Evolutionary conservation across 1,140 invertebrate species (phyloP).

Genomic region (Lamellibrachia luymesi): DNA sequence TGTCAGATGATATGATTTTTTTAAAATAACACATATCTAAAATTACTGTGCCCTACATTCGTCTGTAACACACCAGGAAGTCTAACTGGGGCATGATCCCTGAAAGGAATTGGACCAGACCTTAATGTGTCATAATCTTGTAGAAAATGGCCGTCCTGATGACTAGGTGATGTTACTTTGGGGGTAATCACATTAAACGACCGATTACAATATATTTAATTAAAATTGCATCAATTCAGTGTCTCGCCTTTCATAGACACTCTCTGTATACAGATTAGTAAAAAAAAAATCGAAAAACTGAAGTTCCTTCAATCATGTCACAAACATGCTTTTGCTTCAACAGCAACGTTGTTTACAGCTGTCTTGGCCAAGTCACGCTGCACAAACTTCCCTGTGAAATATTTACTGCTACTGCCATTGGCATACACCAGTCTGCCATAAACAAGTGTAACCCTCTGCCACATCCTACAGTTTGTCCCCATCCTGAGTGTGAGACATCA

Average conservation of each 20-base stretch:
- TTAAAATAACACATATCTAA: too few species aligned
- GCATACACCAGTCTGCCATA: not conserved
- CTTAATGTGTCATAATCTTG: too few species aligned
- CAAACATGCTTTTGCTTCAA: not conserved
- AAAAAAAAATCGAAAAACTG: not conserved
- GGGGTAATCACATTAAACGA: not conserved
- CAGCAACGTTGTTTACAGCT: not conserved
- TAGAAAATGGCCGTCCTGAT: not conserved
- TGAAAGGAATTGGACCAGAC: not conserved
- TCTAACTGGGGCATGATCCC: too few species aligned
- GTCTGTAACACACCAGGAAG: too few species aligned
- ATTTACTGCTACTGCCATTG: not conserved
- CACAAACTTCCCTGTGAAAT: not conserved
- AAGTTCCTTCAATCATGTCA: not conserved
- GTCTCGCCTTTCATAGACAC: not conserved
- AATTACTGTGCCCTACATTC: too few species aligned
- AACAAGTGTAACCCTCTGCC: not conserved
- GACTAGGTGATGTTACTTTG: too few species aligned
- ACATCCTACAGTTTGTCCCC: not conserved
- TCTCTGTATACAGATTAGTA: not conserved
- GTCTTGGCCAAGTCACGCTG: not conserved
- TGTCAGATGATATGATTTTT: too few species aligned
- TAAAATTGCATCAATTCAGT: not conserved
- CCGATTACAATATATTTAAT: not conserved
- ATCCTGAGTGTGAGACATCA: not conserved